Conservation (phyloP, 2,888 invertebrate genomes). For the Gnatocerus cornutus region DNA sequence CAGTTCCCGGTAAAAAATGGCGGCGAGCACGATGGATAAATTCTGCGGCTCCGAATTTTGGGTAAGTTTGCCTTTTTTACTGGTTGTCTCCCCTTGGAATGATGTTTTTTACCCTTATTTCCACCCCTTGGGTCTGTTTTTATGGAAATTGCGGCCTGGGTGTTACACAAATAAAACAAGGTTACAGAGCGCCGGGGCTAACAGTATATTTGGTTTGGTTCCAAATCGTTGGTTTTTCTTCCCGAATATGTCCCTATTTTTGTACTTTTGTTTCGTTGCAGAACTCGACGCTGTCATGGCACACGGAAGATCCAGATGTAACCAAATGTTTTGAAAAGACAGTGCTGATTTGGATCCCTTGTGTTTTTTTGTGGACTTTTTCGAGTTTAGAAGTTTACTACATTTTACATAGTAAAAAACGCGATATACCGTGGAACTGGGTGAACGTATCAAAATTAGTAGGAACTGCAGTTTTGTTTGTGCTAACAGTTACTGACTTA, state of each 20-base stretch:
- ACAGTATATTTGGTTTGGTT: conserved; percentile 7
- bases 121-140: neutral
- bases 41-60: conserved; percentile 88
- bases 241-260: too few species aligned
- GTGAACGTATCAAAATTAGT: conserved; percentile 82
- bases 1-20: conserved; percentile 67
- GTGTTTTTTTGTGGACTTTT: conserved; percentile 86
- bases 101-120: neutral
- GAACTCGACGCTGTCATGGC: conserved; percentile 86
- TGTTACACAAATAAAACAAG: conserved; percentile 21
- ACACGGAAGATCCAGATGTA: conserved; percentile 85
- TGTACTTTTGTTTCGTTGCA: conserved; percentile 71
- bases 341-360: conserved; percentile 91
- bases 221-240: conserved; percentile 23
- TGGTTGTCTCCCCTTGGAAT: neutral
- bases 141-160: neutral
- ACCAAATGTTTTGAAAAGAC: conserved; percentile 95
- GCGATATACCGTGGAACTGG: conserved; percentile 85
- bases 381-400: conserved; percentile 84
- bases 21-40: conserved; percentile 79
- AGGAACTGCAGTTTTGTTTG: conserved; percentile 77
- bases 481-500: conserved; percentile 81
- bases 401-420: conserved; percentile 82
- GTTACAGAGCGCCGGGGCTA: conserved; percentile 25
- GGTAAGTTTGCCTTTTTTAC: conserved; percentile 74